Base-by-base conservation (phyloP, 2,113 vertebrate genomes). In the Psilopsiagon aurifrons region DNA sequence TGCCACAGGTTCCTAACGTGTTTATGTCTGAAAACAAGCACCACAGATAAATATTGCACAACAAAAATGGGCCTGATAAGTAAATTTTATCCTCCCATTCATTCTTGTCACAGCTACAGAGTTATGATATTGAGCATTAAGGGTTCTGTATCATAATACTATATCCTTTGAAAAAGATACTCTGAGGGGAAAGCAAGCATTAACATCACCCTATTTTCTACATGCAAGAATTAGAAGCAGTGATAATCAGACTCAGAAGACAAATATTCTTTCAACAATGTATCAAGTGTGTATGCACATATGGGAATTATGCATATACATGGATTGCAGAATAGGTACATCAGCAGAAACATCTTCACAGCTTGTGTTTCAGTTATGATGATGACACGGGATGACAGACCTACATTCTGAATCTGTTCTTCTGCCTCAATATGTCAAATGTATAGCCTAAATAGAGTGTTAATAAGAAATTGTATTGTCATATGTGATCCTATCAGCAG, bases 1-100 rank as follows among this genome's bases (percentile, higher is more conserved):
- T 71, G 47, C 2, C 80, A 71, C 2, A 4, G 17, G 52, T 18
- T 63, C 29, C 37, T 66, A n/a, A 37, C 2, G 4, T 0, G 4
- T 20, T 57, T 39, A 17, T 1, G 37, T 81, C 69, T 27, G 33
- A 67, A 91, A 55, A 37, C 9, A 73, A 29, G 15, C 41, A 23
- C 31, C 33, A 24, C 31, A 57, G 54, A 80, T 55, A 67, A 35
- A 37, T 17, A 67, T 1, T 7, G 39, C 24, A 68, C 13, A 55
- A 39, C 5, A 39, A 83, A 67, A 82, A 19, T 3, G 7, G 51
- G 47, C 23, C n/a, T 70, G 33, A 47, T 14, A 59, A 67, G 6
- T 11, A n/a, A 11, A 20, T 69, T 64, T 81, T 74, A 23, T 28
- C 9, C 17, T 67, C 29, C 5, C 43, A 33, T 49, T 90, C 31